Evolutionary conservation across 2,797 vertebrate species (phyloP).

Genomic region (Catostomus latipinnis): DNA sequence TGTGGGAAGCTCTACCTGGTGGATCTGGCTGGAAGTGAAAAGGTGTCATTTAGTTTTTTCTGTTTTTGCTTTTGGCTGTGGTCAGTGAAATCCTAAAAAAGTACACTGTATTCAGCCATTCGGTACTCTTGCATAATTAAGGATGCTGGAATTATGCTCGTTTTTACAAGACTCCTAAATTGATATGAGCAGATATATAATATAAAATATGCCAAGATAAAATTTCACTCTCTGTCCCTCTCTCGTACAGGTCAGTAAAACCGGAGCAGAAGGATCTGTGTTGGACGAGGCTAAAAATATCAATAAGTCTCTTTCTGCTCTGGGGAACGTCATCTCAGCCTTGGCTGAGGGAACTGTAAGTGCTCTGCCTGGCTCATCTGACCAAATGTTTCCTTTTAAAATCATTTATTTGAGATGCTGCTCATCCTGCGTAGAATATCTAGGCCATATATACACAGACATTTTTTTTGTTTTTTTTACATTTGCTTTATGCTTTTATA

Average conservation of each 20-base stretch:
- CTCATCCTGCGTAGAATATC: background rate
- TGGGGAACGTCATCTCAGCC: slow-evolving; percentile 94
- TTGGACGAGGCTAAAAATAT: slow-evolving; percentile 97
- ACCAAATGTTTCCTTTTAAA: background rate
- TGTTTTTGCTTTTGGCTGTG: background rate
- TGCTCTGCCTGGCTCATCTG: slow-evolving; percentile 47
- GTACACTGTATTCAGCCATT: no score
- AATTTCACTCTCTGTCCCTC: no score
- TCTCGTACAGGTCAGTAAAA: slow-evolving; percentile 90
- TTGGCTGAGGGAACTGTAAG: slow-evolving; percentile 94
- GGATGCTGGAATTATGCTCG: no score
- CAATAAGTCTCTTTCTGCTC: slow-evolving; percentile 94
- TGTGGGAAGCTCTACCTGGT: slow-evolving; percentile 96
- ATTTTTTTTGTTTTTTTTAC: background rate
- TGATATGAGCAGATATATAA: no score
- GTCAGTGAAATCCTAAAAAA: background rate
- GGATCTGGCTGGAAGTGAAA: slow-evolving; percentile 95
- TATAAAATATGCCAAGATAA: no score
- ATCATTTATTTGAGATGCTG: slow-evolving; percentile 3
- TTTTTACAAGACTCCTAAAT: no score
- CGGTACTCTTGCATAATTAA: no score
- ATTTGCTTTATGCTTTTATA: slow-evolving; percentile 3
- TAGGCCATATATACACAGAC: background rate
- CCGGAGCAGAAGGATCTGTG: slow-evolving; percentile 92
- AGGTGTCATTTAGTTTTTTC: slow-evolving; percentile 74